These are phyloP conservation scores for Diorhabda carinulata DNA, from an alignment of 1,140 invertebrate species.

Conservation along the genomic window DNA sequence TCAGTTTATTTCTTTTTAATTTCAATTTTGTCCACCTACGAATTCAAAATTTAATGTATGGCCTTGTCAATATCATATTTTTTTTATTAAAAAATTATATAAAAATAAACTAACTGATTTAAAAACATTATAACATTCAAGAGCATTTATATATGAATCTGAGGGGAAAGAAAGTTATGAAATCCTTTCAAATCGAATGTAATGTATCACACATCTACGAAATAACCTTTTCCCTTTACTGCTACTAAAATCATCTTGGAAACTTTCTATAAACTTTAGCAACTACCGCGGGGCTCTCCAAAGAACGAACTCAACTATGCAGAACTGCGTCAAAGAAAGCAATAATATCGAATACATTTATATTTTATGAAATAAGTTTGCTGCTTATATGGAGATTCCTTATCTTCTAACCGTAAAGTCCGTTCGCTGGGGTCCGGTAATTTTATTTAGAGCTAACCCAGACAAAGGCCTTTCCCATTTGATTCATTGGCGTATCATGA, in stretches of 20 bases:
- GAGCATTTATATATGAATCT: no score
- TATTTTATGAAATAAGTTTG: conserved; percentile 30
- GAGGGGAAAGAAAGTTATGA: no score
- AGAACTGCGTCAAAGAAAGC: conserved; percentile 9
- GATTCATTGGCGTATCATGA: background rate
- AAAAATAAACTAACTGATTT: no score
- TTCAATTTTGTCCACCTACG: no score
- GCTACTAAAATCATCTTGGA: background rate
- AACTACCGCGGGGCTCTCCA: background rate
- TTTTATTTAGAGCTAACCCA: conserved; percentile 3
- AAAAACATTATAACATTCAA: no score
- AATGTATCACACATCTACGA: no score
- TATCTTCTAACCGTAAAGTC: conserved; percentile 4
- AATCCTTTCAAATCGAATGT: no score
- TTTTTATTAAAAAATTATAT: no score
- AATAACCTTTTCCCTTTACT: no score
- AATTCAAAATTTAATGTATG: no score
- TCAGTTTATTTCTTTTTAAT: no score
- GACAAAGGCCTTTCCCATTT: background rate
- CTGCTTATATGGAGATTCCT: conserved; percentile 23
- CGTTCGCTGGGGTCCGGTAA: conserved; percentile 5
- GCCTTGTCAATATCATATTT: no score
- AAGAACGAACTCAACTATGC: background rate
- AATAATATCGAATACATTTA: conserved; percentile 25
- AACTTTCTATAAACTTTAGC: background rate